Percentiles rank a stretch among this genome's conserved stretches.
phyloP scores from a whole-genome alignment of 2,888 invertebrate species.

The Aproaerema taeniolella region DNA sequence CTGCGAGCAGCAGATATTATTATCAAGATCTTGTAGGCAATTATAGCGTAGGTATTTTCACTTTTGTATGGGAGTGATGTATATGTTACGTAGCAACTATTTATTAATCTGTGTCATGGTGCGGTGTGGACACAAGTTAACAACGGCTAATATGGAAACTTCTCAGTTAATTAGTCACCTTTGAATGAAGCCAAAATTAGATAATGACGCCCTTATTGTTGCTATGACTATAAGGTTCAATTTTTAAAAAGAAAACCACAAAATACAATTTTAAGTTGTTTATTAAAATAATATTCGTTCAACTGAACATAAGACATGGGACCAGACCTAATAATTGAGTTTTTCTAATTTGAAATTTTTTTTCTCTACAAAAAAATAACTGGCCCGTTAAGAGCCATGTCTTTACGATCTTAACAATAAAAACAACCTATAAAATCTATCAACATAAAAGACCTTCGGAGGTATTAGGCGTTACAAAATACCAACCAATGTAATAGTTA shows the following conservation, averaged over 20 bases:
- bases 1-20: no score
- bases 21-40: no score
- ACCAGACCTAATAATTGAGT: conserved; percentile 72
- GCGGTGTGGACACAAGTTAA: no score
- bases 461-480: conserved; percentile 39
- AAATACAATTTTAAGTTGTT: conserved; percentile 68
- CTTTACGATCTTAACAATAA: conserved; percentile 73
- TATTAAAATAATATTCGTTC: conserved; percentile 78
- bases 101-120: no score
- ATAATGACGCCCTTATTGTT: no score
- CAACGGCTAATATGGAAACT: no score
- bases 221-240: no score
- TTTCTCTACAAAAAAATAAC: conserved; percentile 55
- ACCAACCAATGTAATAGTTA: conserved; percentile 37
- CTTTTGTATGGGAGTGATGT: no score
- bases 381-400: conserved; percentile 45
- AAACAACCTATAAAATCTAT: conserved; percentile 76
- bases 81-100: no score
- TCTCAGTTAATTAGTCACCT: no score
- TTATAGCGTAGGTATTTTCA: no score
- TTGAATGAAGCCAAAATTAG: no score
- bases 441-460: conserved; percentile 61
- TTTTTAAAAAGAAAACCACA: conserved; percentile 29
- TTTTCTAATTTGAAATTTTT: conserved; percentile 66
- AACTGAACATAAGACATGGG: conserved; percentile 74